These are phyloP conservation scores for Bagarius yarrelli DNA, from an alignment of 2,113 vertebrate genomes.

Conservation along the genomic window DNA sequence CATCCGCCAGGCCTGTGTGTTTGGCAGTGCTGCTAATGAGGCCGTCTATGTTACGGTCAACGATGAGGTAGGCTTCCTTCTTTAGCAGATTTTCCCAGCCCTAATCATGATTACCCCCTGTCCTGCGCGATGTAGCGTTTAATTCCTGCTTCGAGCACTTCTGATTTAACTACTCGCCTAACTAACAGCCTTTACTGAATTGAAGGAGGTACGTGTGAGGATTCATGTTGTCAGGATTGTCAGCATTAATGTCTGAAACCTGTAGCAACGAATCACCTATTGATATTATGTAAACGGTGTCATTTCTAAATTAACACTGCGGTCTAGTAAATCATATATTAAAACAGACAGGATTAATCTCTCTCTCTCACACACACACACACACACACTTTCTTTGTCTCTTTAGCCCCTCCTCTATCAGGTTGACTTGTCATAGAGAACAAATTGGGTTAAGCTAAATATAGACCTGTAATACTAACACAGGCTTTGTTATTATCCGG, in stretches of 20 bases:
- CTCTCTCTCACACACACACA: background rate
- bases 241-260: background rate
- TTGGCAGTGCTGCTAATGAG: constrained; percentile 91
- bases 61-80: constrained; percentile 80
- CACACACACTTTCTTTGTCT: background rate
- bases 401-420: background rate
- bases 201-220: background rate
- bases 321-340: background rate
- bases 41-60: constrained; percentile 91
- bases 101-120: background rate
- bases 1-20: constrained; percentile 92
- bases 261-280: background rate
- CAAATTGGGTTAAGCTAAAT: constrained; percentile 70
- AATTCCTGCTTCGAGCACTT: background rate
- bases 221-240: background rate
- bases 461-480: constrained; percentile 68
- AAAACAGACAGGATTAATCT: background rate
- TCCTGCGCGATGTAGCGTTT: background rate
- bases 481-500: constrained; percentile 61
- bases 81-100: background rate
- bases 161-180: background rate
- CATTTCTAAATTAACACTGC: background rate
- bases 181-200: background rate
- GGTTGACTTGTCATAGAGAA: constrained; percentile 43
- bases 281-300: background rate